phyloP scores from a whole-genome alignment of 30 jellyfish, hydroid and myxozoan species.

The Thelohanellus kitauei region DNA sequence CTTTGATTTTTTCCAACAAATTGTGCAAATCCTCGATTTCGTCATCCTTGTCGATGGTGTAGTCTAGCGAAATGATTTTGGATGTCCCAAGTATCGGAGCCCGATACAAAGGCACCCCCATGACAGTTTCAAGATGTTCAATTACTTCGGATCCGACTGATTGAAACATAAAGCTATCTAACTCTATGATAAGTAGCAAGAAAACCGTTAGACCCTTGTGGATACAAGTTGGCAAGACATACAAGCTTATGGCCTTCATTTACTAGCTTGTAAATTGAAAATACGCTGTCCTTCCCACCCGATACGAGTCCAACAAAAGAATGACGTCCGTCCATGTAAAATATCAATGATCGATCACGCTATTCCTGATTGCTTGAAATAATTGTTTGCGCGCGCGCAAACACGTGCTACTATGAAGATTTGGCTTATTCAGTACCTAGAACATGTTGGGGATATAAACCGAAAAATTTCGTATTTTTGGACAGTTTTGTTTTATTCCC shows the following conservation, averaged over 20 bases:
- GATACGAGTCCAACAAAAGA: neutral
- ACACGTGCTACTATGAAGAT: too few relatives aligned
- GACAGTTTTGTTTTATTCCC: too few relatives aligned
- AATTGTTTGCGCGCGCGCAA: too few relatives aligned
- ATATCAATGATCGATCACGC: too few relatives aligned
- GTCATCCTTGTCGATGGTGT: slow-evolving; percentile 12
- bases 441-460: too few relatives aligned
- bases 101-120: slow-evolving; percentile 39
- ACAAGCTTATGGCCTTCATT: neutral
- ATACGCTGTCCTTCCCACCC: neutral
- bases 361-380: too few relatives aligned
- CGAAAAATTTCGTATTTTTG: too few relatives aligned
- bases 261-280: neutral
- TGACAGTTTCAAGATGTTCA: slow-evolving; percentile 26
- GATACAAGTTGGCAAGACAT: neutral
- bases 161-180: slow-evolving; percentile 62
- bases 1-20: slow-evolving; percentile 23
- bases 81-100: slow-evolving; percentile 19
- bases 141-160: slow-evolving; percentile 67
- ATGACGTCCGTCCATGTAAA: too few relatives aligned
- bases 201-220: neutral
- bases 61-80: slow-evolving; percentile 8
- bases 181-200: slow-evolving; percentile 18
- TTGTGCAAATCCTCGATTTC: slow-evolving; percentile 48
- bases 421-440: too few relatives aligned